Percentiles rank a stretch among this genome's conserved stretches.
These are phyloP conservation scores for rabbit (Oryctolagus cuniculus) DNA, from an alignment of 2,113 vertebrate genomes.

Conservation along the genomic window mOryCun1.1 NC_091448.1:51226001-51226500, in stretches of 20 bases:
- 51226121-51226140: background rate
- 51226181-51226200: slow-evolving; percentile 87
- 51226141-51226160: background rate
- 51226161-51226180: background rate
- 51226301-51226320: background rate
- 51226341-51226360: slow-evolving; percentile 36
- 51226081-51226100: background rate
- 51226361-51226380: slow-evolving; percentile 65
- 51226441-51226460: slow-evolving; percentile 73
- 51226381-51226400: slow-evolving; percentile 76
- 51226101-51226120: background rate
- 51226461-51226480: slow-evolving; percentile 67
- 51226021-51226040: background rate
- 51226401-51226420: slow-evolving; percentile 78
- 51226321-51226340: background rate
- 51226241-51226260: slow-evolving; percentile 92
- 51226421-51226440: slow-evolving; percentile 78
- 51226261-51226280: slow-evolving; percentile 92
- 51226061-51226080: background rate
- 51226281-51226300: slow-evolving; percentile 80
- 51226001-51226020: background rate
- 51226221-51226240: slow-evolving; percentile 93
- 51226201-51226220: slow-evolving; percentile 88
- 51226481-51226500: slow-evolving; percentile 25
- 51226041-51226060: background rate